Base-by-base conservation (phyloP, 2,797 vertebrate species). In the Garrulus glandarius region DNA sequence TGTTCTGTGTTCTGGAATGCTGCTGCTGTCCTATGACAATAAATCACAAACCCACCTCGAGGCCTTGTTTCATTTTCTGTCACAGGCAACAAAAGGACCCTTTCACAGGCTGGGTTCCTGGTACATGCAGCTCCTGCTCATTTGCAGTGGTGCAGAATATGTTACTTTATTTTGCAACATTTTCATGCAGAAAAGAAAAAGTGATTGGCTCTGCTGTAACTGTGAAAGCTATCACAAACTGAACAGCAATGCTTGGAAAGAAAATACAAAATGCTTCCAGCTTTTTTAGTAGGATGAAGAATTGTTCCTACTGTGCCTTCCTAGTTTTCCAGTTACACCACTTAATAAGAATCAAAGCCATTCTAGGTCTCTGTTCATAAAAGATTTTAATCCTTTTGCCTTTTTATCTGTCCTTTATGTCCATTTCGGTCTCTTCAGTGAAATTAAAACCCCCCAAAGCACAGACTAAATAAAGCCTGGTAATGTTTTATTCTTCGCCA, bases 61-160 rank as follows among this genome's bases (percentile, higher is more conserved):
- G 27, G 24, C 72, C 34, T 47, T 17, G 3, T 5, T 50, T 52
- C 3, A 0, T n/a, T 83, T 36, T 16, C 57, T 44, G 18, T 21
- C 23, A 8, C 11, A 23, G 46, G 41, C 29, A 24, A 3, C 32
- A 15, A 46, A 41, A 20, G 0, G 11, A 7, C 6, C 0, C 79
- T 71, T 75, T n/a, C 13, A 5, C 12, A 8, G 50, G 32, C 59
- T 19, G n/a, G 50, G 22, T 13, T 65, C 56, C n/a, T 23, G 55
- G 23, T n/a, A 9, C 43, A 4, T 17, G 0, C 26, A n/a, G 41
- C 55, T 71, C 52, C 49, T 26, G 55, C 9, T 65, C 0, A 13
- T 50, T 61, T 23, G 19, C 22, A 1, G 11, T 29, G 7, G 2
- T 34, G 52, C 4, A 9, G 67, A 55, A 4, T 41, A 5, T 11